A percentile compares a stretch with the other conserved stretches of the same genome.
These are phyloP conservation scores for Rhingia campestris DNA, from an alignment of 2,888 invertebrate species.

Conservation along the genomic window DNA sequence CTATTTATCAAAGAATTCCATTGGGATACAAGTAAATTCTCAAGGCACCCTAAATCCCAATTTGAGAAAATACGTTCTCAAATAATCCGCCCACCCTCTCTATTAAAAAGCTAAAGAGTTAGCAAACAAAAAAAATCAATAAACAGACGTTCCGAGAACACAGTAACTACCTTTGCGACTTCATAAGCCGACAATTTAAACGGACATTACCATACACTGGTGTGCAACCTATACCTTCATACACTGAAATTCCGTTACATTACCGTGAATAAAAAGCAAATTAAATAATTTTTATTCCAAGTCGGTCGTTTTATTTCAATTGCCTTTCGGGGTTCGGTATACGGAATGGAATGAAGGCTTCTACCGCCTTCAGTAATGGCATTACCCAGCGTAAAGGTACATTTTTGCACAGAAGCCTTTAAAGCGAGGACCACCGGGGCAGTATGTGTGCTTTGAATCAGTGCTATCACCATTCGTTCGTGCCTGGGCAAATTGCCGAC, in stretches of 20 bases:
- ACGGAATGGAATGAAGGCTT: slow-evolving; percentile 11
- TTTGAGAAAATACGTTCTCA: background rate
- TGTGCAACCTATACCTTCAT: slow-evolving; percentile 14
- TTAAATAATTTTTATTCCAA: slow-evolving; percentile 73
- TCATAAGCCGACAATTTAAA: slow-evolving; percentile 67
- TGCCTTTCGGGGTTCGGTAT: slow-evolving; percentile 54
- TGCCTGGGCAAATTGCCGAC: slow-evolving; percentile 81
- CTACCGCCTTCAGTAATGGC: slow-evolving; percentile 46
- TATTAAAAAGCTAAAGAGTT: background rate
- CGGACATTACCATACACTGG: slow-evolving; percentile 58
- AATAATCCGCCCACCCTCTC: background rate
- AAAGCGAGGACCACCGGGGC: slow-evolving; percentile 28
- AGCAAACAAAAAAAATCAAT: slow-evolving; percentile 59
- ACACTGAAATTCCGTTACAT: slow-evolving; percentile 29
- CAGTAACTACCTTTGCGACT: slow-evolving; percentile 63
- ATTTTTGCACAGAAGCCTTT: slow-evolving; percentile 21
- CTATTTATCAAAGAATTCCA: no score
- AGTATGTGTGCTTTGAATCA: slow-evolving; percentile 42
- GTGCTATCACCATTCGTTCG: slow-evolving; percentile 66
- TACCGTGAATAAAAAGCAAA: slow-evolving; percentile 69
- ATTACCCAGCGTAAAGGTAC: slow-evolving; percentile 22
- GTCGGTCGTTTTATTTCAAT: slow-evolving; percentile 70
- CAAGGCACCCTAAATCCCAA: no score
- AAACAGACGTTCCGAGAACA: slow-evolving; percentile 44
- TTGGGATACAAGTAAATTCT: no score